A percentile compares a stretch with the other conserved stretches of the same genome.
Conservation (phyloP, 2,888 invertebrate genomes). For the Thymelicus acteon region DNA sequence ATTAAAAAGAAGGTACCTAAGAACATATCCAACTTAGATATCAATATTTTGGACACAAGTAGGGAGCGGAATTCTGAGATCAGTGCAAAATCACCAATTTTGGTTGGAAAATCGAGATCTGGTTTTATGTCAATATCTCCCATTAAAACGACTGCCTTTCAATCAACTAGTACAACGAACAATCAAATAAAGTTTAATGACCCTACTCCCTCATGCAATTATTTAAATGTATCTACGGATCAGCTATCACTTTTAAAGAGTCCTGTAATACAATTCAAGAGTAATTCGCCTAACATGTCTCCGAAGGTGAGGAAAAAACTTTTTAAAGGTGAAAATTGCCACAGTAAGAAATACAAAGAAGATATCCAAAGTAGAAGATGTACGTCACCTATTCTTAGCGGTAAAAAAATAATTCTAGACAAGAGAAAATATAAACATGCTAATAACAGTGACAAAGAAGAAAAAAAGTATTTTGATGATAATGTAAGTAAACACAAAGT, state of each 20-base stretch:
- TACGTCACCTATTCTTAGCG: constrained; percentile 37
- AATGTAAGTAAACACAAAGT: not conserved
- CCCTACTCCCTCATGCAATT: constrained; percentile 50
- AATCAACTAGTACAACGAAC: constrained; percentile 28
- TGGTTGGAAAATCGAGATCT: constrained; percentile 39
- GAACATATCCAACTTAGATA: constrained; percentile 63
- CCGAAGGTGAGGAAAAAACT: constrained; percentile 60
- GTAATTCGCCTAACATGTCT: constrained; percentile 48
- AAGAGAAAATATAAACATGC: constrained; percentile 11
- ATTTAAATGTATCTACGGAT: constrained; percentile 31
- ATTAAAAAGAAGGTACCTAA: constrained; percentile 54
- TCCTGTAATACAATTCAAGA: constrained; percentile 60
- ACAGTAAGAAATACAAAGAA: constrained; percentile 3
- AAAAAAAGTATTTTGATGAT: not conserved
- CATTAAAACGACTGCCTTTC: constrained; percentile 46
- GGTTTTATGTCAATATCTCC: constrained; percentile 48
- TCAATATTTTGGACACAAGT: constrained; percentile 55
- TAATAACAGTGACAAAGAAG: constrained; percentile 3
- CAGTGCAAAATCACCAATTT: constrained; percentile 53
- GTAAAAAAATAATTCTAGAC: not conserved
- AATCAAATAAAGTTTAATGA: constrained; percentile 43
- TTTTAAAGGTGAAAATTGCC: constrained; percentile 41
- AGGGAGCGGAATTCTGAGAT: constrained; percentile 42
- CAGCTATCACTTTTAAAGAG: constrained; percentile 49
- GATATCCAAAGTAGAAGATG: constrained; percentile 21